Percentiles rank a stretch among this genome's conserved stretches.
Evolutionary conservation across 2,113 vertebrate genomes (phyloP).

Genomic region (Tychaedon coryphoeus): DNA sequence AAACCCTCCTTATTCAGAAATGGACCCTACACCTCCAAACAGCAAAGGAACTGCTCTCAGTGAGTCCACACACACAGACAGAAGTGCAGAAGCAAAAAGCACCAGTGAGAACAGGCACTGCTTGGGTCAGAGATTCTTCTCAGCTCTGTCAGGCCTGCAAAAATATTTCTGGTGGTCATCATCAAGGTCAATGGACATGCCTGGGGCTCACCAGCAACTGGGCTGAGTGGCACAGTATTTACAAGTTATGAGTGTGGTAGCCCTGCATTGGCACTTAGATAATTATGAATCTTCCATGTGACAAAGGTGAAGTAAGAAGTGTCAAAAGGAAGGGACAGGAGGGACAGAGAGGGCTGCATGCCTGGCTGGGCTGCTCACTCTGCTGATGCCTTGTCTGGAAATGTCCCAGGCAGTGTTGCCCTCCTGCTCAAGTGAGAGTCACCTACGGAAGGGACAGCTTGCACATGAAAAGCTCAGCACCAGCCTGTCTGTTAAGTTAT

Average conservation of each 20-base stretch:
- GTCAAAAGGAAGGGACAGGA: neutral
- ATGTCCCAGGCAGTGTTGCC: neutral
- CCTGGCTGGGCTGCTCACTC: neutral
- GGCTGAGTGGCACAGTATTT: neutral
- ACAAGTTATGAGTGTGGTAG: neutral
- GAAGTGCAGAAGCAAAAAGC: neutral
- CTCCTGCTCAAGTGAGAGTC: neutral
- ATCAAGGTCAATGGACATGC: neutral
- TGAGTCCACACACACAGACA: neutral
- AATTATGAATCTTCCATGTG: neutral
- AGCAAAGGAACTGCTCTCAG: neutral
- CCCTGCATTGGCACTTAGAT: neutral
- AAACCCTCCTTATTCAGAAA: neutral
- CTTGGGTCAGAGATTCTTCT: neutral
- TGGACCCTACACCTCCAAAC: neutral
- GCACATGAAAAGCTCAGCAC: neutral
- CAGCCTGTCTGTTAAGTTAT: neutral
- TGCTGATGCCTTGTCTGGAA: neutral
- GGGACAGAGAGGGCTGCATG: neutral
- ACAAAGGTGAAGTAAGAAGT: neutral
- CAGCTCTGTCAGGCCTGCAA: neutral
- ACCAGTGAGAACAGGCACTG: neutral
- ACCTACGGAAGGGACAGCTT: neutral
- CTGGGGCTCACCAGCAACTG: neutral
- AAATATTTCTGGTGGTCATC: neutral